Base-by-base conservation (phyloP, 2,113 vertebrate species). In the Sorex araneus region DNA sequence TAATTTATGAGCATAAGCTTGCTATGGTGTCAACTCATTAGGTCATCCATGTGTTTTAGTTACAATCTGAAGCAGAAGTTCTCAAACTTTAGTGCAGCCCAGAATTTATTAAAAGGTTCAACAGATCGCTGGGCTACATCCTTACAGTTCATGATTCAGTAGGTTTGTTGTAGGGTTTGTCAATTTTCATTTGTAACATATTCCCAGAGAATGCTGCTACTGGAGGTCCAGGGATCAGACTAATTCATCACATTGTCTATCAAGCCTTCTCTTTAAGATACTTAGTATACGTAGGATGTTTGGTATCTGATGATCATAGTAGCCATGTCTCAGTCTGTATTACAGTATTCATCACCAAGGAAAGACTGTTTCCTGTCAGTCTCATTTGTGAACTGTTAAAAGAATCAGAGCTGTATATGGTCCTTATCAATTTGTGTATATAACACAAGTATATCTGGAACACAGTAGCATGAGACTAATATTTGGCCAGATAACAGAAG, bases 131-230 rank as follows among this genome's bases (percentile, higher is more conserved):
- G 27, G 86, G 57, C 30, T 18, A 23, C n/a, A 43, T 57, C 32
- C 40, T 16, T 27, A 54, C 34, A 75, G 67, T 75, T 78, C 32
- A 69, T 34, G 63, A 34, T 66, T 81, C 30, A 45, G 69, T 66
- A 85, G 69, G 28, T 70, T 19, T 82, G 34, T 78, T 54, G 18
- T 34, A 57, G 28, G 27, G 63, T 66, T 47, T 81, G 60, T 81
- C 84, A 91, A 6, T 82, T 80, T 81, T 87, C 25, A 88, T 77
- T 93, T 91, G 74, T 94, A 77, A 71, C 71, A 91, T 34, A 57
- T 66, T 91, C 27, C 21, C 15, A 88, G 78, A 50, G 90, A 47
- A 71, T 47, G 43, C 15, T 71, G 77, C n/a, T 75, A 45, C 71
- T 79, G n/a, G 21, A 57, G 60, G n/a, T 84, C 10, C 32, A 84